A percentile compares a stretch with the other conserved stretches of the same genome.
These are phyloP conservation scores for Thysanoteuthis rhombus DNA, from an alignment of 2,888 invertebrate species.

Conservation along the genomic window DNA sequence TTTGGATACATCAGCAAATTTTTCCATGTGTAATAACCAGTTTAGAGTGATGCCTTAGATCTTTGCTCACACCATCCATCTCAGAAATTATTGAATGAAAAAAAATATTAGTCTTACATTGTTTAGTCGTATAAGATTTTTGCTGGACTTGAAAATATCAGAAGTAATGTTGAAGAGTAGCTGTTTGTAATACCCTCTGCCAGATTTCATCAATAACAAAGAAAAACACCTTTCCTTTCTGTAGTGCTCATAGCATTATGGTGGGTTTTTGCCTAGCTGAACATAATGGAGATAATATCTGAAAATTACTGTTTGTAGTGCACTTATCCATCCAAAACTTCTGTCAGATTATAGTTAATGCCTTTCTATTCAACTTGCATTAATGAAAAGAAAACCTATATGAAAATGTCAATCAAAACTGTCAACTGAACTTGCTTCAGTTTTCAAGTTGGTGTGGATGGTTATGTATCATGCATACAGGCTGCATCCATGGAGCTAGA, in stretches of 20 bases:
- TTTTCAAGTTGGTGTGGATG: too few species aligned
- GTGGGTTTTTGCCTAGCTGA: not conserved
- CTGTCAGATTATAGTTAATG: not conserved
- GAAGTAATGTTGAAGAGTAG: not conserved
- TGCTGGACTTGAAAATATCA: not conserved
- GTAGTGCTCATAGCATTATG: not conserved
- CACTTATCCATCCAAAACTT: not conserved
- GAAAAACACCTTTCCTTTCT: not conserved
- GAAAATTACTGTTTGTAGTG: not conserved
- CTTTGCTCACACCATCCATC: not conserved
- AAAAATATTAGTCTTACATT: not conserved
- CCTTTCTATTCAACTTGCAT: not conserved
- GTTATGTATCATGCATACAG: too few species aligned
- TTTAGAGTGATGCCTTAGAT: not conserved
- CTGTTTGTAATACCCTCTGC: not conserved
- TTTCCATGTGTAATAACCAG: too few species aligned
- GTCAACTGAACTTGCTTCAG: too few species aligned
- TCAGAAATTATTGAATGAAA: not conserved
- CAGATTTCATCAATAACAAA: not conserved
- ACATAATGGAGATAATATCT: not conserved
- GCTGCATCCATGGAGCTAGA: too few species aligned
- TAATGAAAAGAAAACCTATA: not conserved
- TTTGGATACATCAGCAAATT: too few species aligned
- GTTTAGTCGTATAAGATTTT: not conserved
- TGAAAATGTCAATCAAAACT: too few species aligned